Evolutionary conservation across 1,140 invertebrate genomes (phyloP).

Genomic region (Zaprionus tsacasi): DNA sequence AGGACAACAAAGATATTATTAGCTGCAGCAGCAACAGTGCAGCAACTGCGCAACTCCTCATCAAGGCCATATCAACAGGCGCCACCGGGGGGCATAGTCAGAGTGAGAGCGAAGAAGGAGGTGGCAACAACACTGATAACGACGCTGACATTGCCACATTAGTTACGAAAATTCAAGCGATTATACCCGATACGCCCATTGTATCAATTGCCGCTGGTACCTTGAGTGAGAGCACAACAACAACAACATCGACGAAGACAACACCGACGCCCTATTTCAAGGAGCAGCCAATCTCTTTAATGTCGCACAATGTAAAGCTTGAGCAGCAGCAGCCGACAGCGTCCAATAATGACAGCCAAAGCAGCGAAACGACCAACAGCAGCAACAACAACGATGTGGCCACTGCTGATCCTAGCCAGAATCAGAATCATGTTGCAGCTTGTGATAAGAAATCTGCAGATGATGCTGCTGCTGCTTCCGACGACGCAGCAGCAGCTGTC

Average conservation of each 20-base stretch:
- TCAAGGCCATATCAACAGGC: conserved; percentile 55
- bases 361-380: conserved; percentile 1
- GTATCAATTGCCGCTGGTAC: conserved; percentile 78
- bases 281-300: conserved; percentile 62
- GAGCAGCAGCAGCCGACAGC: conserved; percentile 38
- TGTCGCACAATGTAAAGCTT: conserved; percentile 56
- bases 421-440: conserved; percentile 50
- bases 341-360: conserved; percentile 11
- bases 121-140: conserved; percentile 10
- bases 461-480: background rate
- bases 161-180: conserved; percentile 59
- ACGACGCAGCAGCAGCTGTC: conserved; percentile 8
- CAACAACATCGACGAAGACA: conserved; percentile 77
- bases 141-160: conserved; percentile 41
- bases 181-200: conserved; percentile 79
- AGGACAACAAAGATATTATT: conserved; percentile 20
- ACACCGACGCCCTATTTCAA: conserved; percentile 70
- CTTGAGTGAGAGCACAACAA: conserved; percentile 77
- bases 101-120: no score
- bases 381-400: background rate
- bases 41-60: conserved; percentile 33
- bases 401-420: conserved; percentile 25
- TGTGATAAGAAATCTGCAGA: conserved; percentile 15
- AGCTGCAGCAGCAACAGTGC: conserved; percentile 11
- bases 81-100: background rate